These are phyloP conservation scores for Microcebus griseorufus DNA, from an alignment of 2,113 vertebrate species.

Conservation along the genomic window DNA sequence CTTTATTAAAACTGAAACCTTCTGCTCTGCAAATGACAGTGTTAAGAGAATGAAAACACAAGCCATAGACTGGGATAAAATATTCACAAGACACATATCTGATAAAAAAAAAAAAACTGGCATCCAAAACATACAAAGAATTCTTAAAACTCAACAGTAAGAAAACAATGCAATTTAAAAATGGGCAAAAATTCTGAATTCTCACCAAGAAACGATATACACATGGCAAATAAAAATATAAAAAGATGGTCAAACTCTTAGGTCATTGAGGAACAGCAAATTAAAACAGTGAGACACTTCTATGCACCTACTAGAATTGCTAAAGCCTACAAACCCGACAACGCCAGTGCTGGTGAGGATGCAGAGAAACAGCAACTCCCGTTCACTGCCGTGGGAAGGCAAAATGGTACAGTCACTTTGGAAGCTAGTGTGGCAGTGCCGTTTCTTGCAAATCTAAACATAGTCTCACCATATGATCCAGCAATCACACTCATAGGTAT, in stretches of 20 bases:
- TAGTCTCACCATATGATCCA: not conserved
- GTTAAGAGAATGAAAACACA: not conserved
- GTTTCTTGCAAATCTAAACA: not conserved
- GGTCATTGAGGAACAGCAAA: not conserved
- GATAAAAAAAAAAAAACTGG: not conserved
- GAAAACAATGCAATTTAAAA: not conserved
- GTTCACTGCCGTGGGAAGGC: rapidly evolving
- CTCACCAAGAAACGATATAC: not conserved
- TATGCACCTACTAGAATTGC: not conserved
- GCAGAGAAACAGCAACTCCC: not conserved
- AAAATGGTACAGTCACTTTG: not conserved
- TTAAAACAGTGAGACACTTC: not conserved
- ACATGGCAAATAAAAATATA: not conserved
- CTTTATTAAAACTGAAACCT: not conserved
- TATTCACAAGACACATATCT: not conserved
- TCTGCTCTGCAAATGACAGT: not conserved
- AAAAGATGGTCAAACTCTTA: not conserved
- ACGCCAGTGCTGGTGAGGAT: not conserved
- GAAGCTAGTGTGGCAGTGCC: too few species aligned
- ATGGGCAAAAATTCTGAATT: not conserved
- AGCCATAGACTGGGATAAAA: not conserved
- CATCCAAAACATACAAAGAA: not conserved
- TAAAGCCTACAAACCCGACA: not conserved
- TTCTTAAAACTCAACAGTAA: not conserved
- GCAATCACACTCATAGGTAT: not conserved